Evolutionary conservation across 2,113 vertebrate genomes (phyloP).

Genomic region (Setophaga coronata): DNA sequence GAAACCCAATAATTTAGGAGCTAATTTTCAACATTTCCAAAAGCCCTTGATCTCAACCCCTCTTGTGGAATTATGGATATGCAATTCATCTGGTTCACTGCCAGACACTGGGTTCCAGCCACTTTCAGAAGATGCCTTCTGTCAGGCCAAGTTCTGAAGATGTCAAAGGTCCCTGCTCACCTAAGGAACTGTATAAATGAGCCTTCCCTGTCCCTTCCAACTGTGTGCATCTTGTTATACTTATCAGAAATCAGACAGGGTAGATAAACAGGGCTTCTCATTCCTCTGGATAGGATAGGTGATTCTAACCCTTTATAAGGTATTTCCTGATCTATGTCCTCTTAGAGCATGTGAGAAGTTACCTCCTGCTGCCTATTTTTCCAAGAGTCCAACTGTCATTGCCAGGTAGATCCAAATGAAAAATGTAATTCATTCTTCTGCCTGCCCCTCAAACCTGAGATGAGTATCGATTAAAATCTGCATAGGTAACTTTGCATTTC

Average conservation of each 20-base stretch:
- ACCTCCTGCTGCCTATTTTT: neutral
- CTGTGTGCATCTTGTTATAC: neutral
- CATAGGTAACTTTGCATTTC: neutral
- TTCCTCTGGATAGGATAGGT: neutral
- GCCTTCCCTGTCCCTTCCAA: neutral
- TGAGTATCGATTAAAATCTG: neutral
- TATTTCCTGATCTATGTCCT: neutral
- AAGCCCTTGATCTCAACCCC: neutral
- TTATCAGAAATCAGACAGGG: neutral
- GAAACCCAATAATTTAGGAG: rapidly evolving
- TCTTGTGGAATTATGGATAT: neutral
- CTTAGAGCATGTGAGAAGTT: neutral
- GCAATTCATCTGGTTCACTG: neutral
- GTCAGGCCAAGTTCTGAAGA: neutral
- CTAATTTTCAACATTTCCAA: neutral
- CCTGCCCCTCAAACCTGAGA: neutral
- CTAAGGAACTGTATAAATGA: neutral
- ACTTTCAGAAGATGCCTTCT: neutral
- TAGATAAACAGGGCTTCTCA: neutral
- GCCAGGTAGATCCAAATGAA: neutral
- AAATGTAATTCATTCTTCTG: neutral
- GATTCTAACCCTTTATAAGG: neutral
- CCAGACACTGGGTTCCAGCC: neutral
- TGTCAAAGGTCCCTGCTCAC: rapidly evolving
- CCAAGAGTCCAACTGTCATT: neutral